Evolutionary conservation across 2,113 vertebrate genomes (phyloP), one percentile per base, ranked within the genome.

Genomic region (Heterocephalus glaber): DNA sequence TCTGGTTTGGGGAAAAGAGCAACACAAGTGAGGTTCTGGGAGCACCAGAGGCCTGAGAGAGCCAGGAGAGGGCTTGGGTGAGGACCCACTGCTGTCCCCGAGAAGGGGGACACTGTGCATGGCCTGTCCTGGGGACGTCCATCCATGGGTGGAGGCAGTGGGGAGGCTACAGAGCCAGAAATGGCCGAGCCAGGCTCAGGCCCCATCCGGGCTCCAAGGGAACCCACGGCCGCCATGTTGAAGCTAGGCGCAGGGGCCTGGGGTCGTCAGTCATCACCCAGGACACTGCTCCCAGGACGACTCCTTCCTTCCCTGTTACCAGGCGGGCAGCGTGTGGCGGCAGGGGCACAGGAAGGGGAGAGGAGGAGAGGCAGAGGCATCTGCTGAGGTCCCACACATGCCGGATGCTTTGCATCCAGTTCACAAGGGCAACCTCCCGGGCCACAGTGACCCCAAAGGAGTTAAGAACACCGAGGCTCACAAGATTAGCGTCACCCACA

Each of bases 151-250:
- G 56, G 63, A 61, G 22, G 54, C 65, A 86, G 72, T 52, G 72
- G 35, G 56, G 61, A 92, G 79, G 41, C 6, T 41, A 7, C 26
- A 3, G 72, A 65, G 28, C 17, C 8, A 2, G 8, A 60, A 74
- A 16, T 12, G 7, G n/a, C 44, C 11, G 41, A 12, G 9, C n/a
- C 0, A 24, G 82, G 54, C 60, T 19, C 41, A 52, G 61, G 0
- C 26, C 22, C 33, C 20, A 3, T 19, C 65, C 12, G 60, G 74
- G 63, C 28, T 65, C 65, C 30, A 5, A n/a, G 61, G 47, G 47
- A 49, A 63, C 61, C 3, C 0, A 26, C 0, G 56, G 72, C 56
- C 13, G 24, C 20, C 10, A 1, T 2, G 4, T 3, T 4, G 41
- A 70, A 76, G 19, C 3, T 1, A 6, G 9, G 44, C 2, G 4